Base-by-base conservation (phyloP, 2,888 invertebrate genomes). In the Catocala nupta region DNA sequence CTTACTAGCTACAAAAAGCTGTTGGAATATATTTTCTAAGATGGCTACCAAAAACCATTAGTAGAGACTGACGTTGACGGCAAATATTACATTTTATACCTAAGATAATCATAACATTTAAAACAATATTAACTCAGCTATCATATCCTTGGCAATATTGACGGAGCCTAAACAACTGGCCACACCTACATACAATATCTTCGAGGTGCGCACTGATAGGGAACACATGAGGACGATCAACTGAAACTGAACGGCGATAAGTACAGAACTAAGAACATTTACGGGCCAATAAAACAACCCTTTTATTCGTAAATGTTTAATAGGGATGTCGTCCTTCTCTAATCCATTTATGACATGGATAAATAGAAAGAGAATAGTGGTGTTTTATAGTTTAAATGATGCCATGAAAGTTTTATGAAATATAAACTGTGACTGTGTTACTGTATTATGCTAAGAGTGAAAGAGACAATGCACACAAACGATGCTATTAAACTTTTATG, bases 201-300 rank as follows among this genome's bases (percentile, higher is more conserved):
- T 60, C 34, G 13, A 75, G 56, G 75, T 64, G 64, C 50, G 65
- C 63, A 66, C 75, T 68, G 75, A 78, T 75, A 71, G 36, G 53
- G 63, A 51, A 56, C 58, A 52, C 45, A 48, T 50, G 7, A 60
- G 60, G 36, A 57, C 13, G 45, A 39, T 39, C 39, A 49, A 49
- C 50, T 36, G 51, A 34, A 33, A 44, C 43, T 12, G 5, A 9
- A 16, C 25, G 25, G 4, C 25, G 4, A 25, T 25, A 49, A 25
- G 5, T 25, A 6, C 11, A 49, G 34, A 1, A 49, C 16, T 9
- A 10, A 9, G 48, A 25, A 7, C 10, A 48, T 48, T 34, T 25
- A n/a, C 7, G 6, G 36, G 9, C 36, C n/a, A 44, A 44, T 44
- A 44, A 44, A 44, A 44, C 49, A 33, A 49, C 34, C 49, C 49